A percentile compares a stretch with the other conserved stretches of the same genome.
Conservation (phyloP, 2,797 vertebrate genomes). For the Mormyrops attenuatus region DNA sequence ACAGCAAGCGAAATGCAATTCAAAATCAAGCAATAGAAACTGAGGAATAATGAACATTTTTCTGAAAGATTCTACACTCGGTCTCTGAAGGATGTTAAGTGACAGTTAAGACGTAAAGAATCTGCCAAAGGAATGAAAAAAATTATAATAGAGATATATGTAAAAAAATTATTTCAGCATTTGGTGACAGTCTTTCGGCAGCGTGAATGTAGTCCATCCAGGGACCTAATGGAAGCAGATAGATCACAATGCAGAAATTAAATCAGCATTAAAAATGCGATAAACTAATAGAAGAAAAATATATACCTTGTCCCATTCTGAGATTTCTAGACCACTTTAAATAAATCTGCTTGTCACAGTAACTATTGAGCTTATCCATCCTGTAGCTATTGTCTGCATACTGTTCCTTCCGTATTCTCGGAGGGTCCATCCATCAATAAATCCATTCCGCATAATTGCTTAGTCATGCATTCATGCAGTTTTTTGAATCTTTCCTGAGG, state of each 20-base stretch:
- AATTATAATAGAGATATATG: not conserved
- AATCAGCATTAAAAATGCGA: not conserved
- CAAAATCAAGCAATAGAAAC: not conserved
- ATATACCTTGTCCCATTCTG: not conserved
- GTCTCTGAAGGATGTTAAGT: not conserved
- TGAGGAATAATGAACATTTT: not conserved
- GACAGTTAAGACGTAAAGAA: not conserved
- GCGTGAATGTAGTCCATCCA: not conserved
- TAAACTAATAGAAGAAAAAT: not conserved
- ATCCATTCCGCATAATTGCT: not conserved
- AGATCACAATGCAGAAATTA: not conserved
- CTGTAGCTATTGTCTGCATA: not conserved
- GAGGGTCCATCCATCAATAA: not conserved
- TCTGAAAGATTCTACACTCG: not conserved
- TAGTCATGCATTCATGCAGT: not conserved
- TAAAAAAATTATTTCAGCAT: not conserved
- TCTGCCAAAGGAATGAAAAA: not conserved
- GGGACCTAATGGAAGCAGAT: not conserved
- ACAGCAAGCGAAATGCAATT: not conserved
- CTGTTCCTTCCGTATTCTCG: not conserved
- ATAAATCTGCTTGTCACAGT: not conserved
- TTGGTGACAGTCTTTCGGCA: not conserved
- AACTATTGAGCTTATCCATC: not conserved
- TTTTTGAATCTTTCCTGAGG: not conserved
- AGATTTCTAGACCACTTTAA: not conserved